Conservation (phyloP, 2,888 invertebrate genomes). For the Limnephilus marmoratus region DNA sequence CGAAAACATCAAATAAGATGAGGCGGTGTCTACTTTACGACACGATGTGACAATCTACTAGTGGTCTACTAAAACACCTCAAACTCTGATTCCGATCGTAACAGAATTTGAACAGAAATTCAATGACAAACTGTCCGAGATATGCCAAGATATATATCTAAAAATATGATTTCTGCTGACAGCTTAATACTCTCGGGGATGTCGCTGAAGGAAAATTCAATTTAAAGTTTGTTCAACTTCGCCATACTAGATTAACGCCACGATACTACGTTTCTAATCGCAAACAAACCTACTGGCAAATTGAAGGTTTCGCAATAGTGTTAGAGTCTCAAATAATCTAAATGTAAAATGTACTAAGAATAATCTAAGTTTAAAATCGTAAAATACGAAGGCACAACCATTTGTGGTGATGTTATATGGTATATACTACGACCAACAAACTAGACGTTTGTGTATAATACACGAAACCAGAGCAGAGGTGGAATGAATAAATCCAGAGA, state of each 20-base stretch:
- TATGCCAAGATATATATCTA: slow-evolving; percentile 27
- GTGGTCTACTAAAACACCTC: background rate
- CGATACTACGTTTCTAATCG: slow-evolving; percentile 2
- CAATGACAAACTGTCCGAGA: slow-evolving; percentile 31
- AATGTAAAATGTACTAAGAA: background rate
- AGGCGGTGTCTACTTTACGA: background rate
- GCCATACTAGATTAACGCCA: background rate
- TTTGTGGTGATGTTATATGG: background rate
- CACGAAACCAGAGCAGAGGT: background rate
- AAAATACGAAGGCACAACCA: background rate
- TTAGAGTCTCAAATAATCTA: background rate
- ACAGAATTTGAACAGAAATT: slow-evolving; percentile 13
- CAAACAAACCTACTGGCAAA: background rate
- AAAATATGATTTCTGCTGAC: slow-evolving; percentile 35
- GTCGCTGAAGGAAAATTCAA: slow-evolving; percentile 11
- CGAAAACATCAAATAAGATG: background rate
- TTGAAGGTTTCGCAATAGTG: background rate
- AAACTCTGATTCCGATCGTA: slow-evolving; percentile 24
- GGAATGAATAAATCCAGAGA: background rate
- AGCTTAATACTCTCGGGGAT: slow-evolving; percentile 27
- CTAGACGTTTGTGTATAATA: background rate
- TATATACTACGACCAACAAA: no score
- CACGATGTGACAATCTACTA: background rate
- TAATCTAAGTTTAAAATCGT: background rate
- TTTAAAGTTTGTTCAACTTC: slow-evolving; percentile 35